Base-by-base conservation (phyloP, 2,113 vertebrate genomes). In the Oncorhynchus gorbuscha region DNA sequence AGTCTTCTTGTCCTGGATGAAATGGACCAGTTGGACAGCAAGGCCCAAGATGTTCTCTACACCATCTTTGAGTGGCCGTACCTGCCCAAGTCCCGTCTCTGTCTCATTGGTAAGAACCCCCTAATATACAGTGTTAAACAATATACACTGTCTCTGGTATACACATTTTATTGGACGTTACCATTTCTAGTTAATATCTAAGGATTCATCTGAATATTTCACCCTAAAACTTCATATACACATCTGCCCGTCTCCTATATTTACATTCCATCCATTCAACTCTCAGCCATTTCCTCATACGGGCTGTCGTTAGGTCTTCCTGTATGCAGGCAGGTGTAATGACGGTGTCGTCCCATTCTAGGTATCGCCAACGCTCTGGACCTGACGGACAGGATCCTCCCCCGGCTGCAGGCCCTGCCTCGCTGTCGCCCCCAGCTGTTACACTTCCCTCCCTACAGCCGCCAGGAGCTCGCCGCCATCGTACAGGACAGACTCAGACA, bases 1-100 rank as follows among this genome's bases (percentile, higher is more conserved):
- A 99, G 98, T 1, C 88, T 99, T 12, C 82, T 99, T 81, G 95
- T 98, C 69, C 83, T 99, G 87, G 98, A 99, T 4, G 98, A 99
- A 82, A 94, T 99, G 96, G 97, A 99, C 79, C 98, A 99, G 88
- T 92, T 99, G 90, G 96, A 99, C 87, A 99, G 96, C 80, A 97
- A 94, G 81, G 92, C 94, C 4, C 98, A 99, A 83, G 97, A 99
- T 0, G 96, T 99, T 30, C 93, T 99, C 1, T 99, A 99, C 90
- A 98, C 95, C 1, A 91, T 99, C 49, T 99, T 99, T 24, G 98
- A 98, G 62, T 99, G 97, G 97, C 95, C 97, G 0, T 92, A 84
- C 85, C 92, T 99, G 26, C 87, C 87, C 0, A 64, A 72, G 69
- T 99, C 98, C 28, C 94, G 96, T 16, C 87, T 99, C 0, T 92